These are phyloP conservation scores for Pteropus alecto DNA, from an alignment of 2,113 vertebrate species.

Conservation along the genomic window DNA sequence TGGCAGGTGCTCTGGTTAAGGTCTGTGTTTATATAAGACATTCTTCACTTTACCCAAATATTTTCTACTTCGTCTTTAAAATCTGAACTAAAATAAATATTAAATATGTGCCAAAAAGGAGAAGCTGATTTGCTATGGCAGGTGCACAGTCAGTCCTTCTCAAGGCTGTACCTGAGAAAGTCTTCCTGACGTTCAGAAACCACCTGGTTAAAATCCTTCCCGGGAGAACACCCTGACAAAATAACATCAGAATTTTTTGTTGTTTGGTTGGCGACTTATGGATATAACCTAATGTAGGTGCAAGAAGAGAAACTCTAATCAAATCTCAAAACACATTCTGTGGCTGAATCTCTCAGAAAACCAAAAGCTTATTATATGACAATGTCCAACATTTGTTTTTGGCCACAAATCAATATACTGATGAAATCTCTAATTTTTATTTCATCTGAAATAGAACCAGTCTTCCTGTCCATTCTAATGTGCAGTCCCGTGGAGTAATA, in stretches of 20 bases:
- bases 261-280: background rate
- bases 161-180: background rate
- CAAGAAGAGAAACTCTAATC: background rate
- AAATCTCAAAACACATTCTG: background rate
- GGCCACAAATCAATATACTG: slow-evolving; percentile 29
- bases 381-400: background rate
- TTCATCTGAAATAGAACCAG: slow-evolving; percentile 31
- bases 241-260: background rate
- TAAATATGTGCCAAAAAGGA: background rate
- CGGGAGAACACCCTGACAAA: background rate
- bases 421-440: slow-evolving; percentile 47
- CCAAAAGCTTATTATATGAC: background rate
- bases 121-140: background rate
- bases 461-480: slow-evolving; percentile 4
- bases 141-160: background rate
- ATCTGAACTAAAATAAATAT: background rate
- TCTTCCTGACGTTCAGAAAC: background rate
- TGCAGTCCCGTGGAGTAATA: background rate
- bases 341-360: background rate
- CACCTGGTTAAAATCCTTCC: background rate
- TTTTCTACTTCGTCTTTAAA: background rate
- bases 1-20: background rate
- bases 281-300: background rate
- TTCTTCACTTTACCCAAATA: background rate
- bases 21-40: background rate